Evolutionary conservation across 2,888 invertebrate species (phyloP), one percentile per base, ranked within the genome.

Genomic region (Apamea sordens): DNA sequence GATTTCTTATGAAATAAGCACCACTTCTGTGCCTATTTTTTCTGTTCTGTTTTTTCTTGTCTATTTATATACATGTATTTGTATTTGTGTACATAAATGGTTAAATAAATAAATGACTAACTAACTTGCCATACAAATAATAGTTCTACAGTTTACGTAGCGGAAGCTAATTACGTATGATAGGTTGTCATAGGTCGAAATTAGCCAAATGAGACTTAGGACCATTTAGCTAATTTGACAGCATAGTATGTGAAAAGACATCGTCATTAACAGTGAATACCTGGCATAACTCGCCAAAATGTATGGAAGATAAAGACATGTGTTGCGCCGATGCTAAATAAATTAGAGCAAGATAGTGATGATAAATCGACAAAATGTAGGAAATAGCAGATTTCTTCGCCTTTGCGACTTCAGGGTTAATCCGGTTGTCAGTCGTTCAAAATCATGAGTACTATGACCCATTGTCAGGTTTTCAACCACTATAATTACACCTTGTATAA

Each of bases 121-220:
- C 36, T 36, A 36, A 36, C 36, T 36, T 36, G 36, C 36, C 36
- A 36, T 36, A 36, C 41, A 41, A 41, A 41, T 41, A 41, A 36
- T 10, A 50, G 24, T 69, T 18, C 24, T 24, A 59, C 21, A 7
- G 28, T 77, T 50, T 53, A 47, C 44, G 24, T 56, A 5, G 13
- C 28, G 8, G 69, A 68, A 68, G 28, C 28, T n/a, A 36, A 47
- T 79, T 79, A 59, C 13, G 6, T 24, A 50, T 44, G n/a, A 77
- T n/a, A 32, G 21, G 32, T 65, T 28, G 2, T 64, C 77, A 77
- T 44, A n/a, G 64, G 24, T 41, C 15, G 10, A 32, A 53, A 64
- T 65, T 36, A 77, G 21, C 24, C 24, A 28, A 79, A 78, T 77
- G 7, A 21, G 77, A 24, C 67, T 59, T 11, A n/a, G 21, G 13